These are phyloP conservation scores for Lepidothrix coronata DNA, from an alignment of 2,113 vertebrate species.

Conservation along the genomic window DNA sequence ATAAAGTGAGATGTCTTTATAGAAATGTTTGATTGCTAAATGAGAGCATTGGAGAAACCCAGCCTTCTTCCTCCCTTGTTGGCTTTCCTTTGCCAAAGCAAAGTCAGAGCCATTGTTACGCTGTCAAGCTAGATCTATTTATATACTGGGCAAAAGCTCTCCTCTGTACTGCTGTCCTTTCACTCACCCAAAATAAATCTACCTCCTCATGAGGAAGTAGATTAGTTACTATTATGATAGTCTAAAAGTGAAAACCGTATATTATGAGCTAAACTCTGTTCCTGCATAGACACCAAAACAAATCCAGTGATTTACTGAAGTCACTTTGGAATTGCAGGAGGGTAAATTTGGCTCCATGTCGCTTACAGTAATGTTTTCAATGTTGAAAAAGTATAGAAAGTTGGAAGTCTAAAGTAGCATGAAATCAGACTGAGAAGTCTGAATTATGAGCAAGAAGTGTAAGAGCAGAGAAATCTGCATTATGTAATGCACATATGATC, in stretches of 20 bases:
- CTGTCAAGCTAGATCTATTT: constrained; percentile 8
- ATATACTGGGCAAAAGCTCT: neutral
- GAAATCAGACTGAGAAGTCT: neutral
- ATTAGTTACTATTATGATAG: constrained; percentile 19
- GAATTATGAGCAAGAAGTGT: neutral
- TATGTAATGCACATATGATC: neutral
- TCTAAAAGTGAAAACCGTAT: constrained; percentile 7
- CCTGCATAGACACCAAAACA: neutral
- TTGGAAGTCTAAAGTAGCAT: neutral
- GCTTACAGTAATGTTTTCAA: neutral
- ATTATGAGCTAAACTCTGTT: constrained; percentile 5
- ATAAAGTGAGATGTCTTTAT: neutral
- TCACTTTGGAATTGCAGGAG: neutral
- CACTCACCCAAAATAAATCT: neutral
- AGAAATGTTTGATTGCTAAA: constrained; percentile 9
- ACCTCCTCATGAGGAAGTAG: neutral
- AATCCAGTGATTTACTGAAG: constrained; percentile 25
- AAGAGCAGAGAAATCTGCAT: neutral
- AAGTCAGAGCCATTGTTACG: neutral
- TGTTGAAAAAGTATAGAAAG: neutral
- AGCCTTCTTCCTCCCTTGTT: neutral
- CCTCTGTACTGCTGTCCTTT: neutral
- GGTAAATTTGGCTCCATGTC: neutral
- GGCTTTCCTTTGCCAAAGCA: neutral
- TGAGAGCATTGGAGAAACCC: neutral